Evolutionary conservation across 2,888 invertebrate species (phyloP), one percentile per base, ranked within the genome.

Genomic region (Aphodius granarius): DNA sequence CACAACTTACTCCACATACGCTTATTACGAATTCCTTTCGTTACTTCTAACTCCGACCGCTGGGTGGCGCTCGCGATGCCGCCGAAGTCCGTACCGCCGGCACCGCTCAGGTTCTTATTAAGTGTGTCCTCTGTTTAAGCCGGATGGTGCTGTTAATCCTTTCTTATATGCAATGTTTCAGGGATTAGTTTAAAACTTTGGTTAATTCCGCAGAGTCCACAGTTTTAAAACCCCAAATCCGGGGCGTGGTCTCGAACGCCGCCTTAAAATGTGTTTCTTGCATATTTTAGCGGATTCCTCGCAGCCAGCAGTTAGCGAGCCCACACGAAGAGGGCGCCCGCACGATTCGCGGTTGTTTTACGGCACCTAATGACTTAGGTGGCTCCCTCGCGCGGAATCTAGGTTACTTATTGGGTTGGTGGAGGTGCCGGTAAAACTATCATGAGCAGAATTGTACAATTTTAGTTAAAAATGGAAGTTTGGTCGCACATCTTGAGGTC

Each of bases 161-260:
- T 81, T 78, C 81, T 80, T 81, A 81, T 80, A 81, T 80, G 81
- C 78, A 73, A 76, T 81, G 81, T 81, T 79, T 78, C 80, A 75
- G 77, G 81, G 81, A 81, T 81, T 81, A 81, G 81, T 80, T 80
- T 80, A 80, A 81, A 81, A 81, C 81, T 81, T 76, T 79, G 76
- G 76, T 80, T 81, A 81, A 81, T 81, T 81, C 81, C 81, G 70
- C 73, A 77, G 66, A 76, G 75, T 73, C 72, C 22, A 74, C 76
- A 79, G 80, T 82, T 82, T 82, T 82, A 81, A 81, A 81, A 82
- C 80, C 82, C 75, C 79, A 81, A 81, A 82, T 82, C 82, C 81
- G 73, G 76, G 76, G 77, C 77, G 79, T 78, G 78, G 80, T 81
- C 80, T n/a, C n/a, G n/a, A n/a, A n/a, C 79, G 80, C 43, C 6